Evolutionary conservation across 2,888 invertebrate genomes (phyloP).

Genomic region (Parnassius mnemosyne): DNA sequence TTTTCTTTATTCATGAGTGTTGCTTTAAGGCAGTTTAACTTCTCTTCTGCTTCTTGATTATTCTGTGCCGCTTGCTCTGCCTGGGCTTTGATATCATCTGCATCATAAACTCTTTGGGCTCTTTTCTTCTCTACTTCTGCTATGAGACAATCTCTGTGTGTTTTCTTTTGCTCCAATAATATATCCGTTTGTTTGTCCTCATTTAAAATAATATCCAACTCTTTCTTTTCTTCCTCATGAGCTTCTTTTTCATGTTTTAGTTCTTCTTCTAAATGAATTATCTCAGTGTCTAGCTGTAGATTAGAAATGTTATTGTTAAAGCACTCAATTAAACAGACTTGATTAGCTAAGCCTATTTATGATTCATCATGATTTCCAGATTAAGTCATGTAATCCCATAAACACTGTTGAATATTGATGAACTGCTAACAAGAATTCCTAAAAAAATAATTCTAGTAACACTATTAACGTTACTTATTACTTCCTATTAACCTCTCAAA

Average conservation of each 20-base stretch:
- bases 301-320: not conserved
- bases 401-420: too few relatives aligned
- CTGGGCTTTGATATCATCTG: slow-evolving; percentile 60
- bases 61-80: slow-evolving; percentile 54
- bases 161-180: slow-evolving; percentile 57
- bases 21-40: slow-evolving; percentile 44
- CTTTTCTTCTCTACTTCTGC: slow-evolving; percentile 55
- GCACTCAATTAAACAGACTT: too few relatives aligned
- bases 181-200: slow-evolving; percentile 52
- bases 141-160: slow-evolving; percentile 51
- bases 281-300: slow-evolving; percentile 51
- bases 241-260: slow-evolving; percentile 54
- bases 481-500: too few relatives aligned
- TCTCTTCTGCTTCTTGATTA: slow-evolving; percentile 60
- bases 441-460: too few relatives aligned
- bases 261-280: slow-evolving; percentile 59
- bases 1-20: slow-evolving; percentile 62
- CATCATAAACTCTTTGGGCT: slow-evolving; percentile 62
- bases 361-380: too few relatives aligned
- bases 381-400: too few relatives aligned
- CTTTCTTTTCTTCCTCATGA: slow-evolving; percentile 47
- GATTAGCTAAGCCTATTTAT: too few relatives aligned
- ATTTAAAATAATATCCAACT: slow-evolving; percentile 49
- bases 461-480: too few relatives aligned
- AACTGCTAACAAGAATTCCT: too few relatives aligned